Evolutionary conservation across 1,140 invertebrate species (phyloP), one percentile per base, ranked within the genome.

Genomic region (Drosophila elegans): DNA sequence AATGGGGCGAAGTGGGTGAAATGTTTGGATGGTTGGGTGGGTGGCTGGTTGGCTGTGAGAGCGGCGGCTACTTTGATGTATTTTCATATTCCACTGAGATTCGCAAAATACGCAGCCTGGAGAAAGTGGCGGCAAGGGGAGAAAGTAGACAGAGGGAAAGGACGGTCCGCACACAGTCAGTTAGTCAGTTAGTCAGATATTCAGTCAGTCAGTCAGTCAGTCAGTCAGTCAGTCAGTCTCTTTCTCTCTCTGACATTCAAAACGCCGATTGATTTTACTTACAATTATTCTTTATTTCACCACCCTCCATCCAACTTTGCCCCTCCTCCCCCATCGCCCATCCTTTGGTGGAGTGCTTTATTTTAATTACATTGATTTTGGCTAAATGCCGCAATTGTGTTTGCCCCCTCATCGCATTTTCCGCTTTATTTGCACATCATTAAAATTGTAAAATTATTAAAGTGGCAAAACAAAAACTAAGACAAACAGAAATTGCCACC

Each of bases 311-410:
- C 16, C 16, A 21, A 1, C 1, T 21, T 21, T 21, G 16, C 16
- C 25, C 38, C 3, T 7, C 16, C 13, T n/a, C 5, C 34, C 29
- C 29, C 5, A 21, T 21, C 16, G 16, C 16, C 0, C 29, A 1
- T 32, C 29, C 41, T 34, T 4, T 42, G 3, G 64, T 42, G 3
- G 64, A 68, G 64, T 75, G 56, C 75, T 82, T 79, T 63, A 74
- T 89, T 90, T 90, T 89, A 89, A 89, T 90, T 89, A 85, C 85
- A 89, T 89, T 90, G 86, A 85, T 90, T 90, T 90, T 76, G 69
- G 60, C 66, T 80, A 89, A 89, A 64, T 67, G 74, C 64, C 74
- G 42, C 68, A 67, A 73, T 84, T 90, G 76, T 84, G 12, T 29
- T 68, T 38, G 63, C 44, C 45, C 44, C 12, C 49, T 25, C 44